These are phyloP conservation scores for Scomber colias DNA, from an alignment of 2,113 vertebrate species.

Conservation along the genomic window DNA sequence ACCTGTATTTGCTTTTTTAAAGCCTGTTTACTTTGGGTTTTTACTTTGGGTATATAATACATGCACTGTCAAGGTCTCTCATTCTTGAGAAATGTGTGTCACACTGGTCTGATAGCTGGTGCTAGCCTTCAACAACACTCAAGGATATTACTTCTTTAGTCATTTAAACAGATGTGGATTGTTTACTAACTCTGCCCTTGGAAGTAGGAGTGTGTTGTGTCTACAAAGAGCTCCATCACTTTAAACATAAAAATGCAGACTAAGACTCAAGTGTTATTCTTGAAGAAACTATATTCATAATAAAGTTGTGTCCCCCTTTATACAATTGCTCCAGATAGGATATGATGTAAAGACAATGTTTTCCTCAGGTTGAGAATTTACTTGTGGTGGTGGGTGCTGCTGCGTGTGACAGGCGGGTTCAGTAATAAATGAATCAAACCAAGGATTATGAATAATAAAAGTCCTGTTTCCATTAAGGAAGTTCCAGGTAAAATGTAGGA, in stretches of 20 bases:
- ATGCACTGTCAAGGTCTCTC: slow-evolving; percentile 11
- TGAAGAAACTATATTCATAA: neutral
- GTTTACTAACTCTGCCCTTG: slow-evolving; percentile 9
- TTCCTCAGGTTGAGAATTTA: too few relatives aligned
- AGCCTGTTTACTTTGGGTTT: neutral
- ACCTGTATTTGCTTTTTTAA: slow-evolving; percentile 28
- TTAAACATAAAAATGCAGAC: slow-evolving; percentile 1
- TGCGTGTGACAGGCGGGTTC: too few relatives aligned
- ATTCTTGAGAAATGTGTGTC: slow-evolving; percentile 49
- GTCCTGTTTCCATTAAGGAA: too few relatives aligned
- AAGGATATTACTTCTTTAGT: neutral
- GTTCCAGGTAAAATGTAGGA: too few relatives aligned
- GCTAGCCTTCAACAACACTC: neutral
- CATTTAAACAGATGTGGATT: slow-evolving; percentile 15
- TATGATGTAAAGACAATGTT: too few relatives aligned
- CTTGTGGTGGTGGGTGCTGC: too few relatives aligned
- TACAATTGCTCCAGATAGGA: too few relatives aligned
- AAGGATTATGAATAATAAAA: too few relatives aligned
- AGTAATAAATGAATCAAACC: too few relatives aligned
- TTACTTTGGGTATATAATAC: slow-evolving; percentile 19
- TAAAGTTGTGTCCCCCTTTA: neutral
- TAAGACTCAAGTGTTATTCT: neutral
- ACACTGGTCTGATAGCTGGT: slow-evolving; percentile 14
- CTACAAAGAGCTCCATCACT: neutral
- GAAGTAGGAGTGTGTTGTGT: slow-evolving; percentile 3